phyloP scores from a whole-genome alignment of 2,113 vertebrate species.

The Sakesphorus luctuosus region DNA sequence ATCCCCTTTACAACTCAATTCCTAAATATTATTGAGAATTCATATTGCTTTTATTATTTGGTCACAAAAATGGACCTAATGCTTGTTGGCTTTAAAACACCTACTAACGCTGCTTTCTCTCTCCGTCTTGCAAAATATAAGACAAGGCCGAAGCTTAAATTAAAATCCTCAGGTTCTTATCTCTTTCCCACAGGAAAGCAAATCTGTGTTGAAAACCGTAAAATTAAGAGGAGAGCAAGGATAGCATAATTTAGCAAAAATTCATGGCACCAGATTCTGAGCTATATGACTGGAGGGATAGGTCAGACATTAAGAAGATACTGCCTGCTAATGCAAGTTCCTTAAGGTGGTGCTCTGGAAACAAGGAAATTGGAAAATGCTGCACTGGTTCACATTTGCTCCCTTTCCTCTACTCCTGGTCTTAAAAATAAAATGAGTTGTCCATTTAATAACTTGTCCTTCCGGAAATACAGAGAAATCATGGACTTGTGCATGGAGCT shows the following conservation, averaged over 20 bases:
- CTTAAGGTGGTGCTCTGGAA: slow-evolving; percentile 78
- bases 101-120: slow-evolving; percentile 69
- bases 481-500: not conserved
- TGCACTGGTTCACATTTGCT: not conserved
- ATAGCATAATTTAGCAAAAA: slow-evolving; percentile 90
- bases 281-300: slow-evolving; percentile 84
- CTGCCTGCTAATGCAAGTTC: slow-evolving; percentile 78
- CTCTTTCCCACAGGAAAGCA: slow-evolving; percentile 94
- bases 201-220: slow-evolving; percentile 97
- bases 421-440: slow-evolving; percentile 36
- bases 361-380: slow-evolving; percentile 46
- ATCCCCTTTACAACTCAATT: slow-evolving; percentile 35
- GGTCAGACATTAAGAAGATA: slow-evolving; percentile 84
- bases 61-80: slow-evolving; percentile 75
- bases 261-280: slow-evolving; percentile 83
- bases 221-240: slow-evolving; percentile 92
- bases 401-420: not conserved
- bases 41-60: slow-evolving; percentile 74
- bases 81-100: slow-evolving; percentile 75
- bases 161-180: slow-evolving; percentile 93
- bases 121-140: slow-evolving; percentile 83
- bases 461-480: slow-evolving; percentile 3
- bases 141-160: slow-evolving; percentile 88
- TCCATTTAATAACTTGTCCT: not conserved
- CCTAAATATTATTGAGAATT: slow-evolving; percentile 63